phyloP scores from a whole-genome alignment of 2,113 vertebrate species.

The Scophthalmus maximus region DNA sequence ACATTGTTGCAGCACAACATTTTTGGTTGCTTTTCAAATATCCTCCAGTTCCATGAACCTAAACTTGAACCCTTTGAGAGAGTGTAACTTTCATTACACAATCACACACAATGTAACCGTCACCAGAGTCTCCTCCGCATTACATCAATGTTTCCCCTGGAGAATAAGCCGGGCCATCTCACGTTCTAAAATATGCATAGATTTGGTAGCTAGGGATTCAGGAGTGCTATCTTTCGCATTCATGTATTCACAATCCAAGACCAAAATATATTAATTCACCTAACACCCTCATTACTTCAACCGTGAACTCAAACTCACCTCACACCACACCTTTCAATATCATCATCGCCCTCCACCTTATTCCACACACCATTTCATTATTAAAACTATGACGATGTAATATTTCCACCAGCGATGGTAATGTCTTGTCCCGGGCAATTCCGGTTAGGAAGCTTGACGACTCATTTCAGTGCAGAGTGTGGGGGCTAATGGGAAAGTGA shows the following conservation, averaged over 20 bases:
- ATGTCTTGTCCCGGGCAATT: slow-evolving; percentile 72
- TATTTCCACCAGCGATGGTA: slow-evolving; percentile 62
- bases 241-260: slow-evolving; percentile 45
- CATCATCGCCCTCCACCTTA: slow-evolving; percentile 31
- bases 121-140: slow-evolving; percentile 26
- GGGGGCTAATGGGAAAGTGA: slow-evolving; percentile 68
- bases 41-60: slow-evolving; percentile 8
- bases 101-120: slow-evolving; percentile 30
- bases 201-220: slow-evolving; percentile 47
- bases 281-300: slow-evolving; percentile 70
- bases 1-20: neutral
- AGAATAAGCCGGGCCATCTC: slow-evolving; percentile 20
- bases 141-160: slow-evolving; percentile 51
- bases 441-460: slow-evolving; percentile 50
- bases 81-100: slow-evolving; percentile 40
- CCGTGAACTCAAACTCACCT: slow-evolving; percentile 69
- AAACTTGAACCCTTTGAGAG: slow-evolving; percentile 19
- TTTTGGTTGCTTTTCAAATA: slow-evolving; percentile 18
- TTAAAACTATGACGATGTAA: slow-evolving; percentile 68
- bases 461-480: slow-evolving; percentile 57
- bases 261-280: slow-evolving; percentile 63
- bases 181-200: slow-evolving; percentile 39
- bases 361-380: slow-evolving; percentile 52
- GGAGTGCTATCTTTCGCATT: slow-evolving; percentile 50
- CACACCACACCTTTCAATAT: slow-evolving; percentile 53